Conservation (phyloP, 1,140 invertebrate genomes). For the Cyclina sinensis region DNA sequence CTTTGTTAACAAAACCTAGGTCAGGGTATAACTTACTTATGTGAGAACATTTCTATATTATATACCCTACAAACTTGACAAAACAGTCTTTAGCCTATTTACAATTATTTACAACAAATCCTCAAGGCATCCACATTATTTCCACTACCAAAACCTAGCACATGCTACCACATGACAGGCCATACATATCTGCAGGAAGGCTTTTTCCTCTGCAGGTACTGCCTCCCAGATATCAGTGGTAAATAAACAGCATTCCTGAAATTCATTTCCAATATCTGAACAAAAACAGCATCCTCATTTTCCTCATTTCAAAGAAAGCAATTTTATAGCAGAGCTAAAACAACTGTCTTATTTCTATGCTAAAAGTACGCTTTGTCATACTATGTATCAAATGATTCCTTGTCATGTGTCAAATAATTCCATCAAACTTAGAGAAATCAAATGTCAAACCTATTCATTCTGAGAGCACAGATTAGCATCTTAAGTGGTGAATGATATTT, state of each 20-base stretch:
- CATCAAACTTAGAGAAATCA: not conserved
- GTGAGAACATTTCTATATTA: no score
- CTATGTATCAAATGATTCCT: not conserved
- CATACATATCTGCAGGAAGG: slow-evolving; percentile 11
- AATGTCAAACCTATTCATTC: not conserved
- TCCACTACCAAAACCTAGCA: not conserved
- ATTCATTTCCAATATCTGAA: slow-evolving; percentile 22
- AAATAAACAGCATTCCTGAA: slow-evolving; percentile 26
- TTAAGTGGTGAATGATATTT: no score
- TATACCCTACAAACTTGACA: no score
- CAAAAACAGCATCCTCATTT: not conserved
- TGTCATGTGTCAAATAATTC: not conserved
- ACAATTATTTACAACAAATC: not conserved
- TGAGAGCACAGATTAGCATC: no score
- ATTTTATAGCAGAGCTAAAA: not conserved
- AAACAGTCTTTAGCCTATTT: no score
- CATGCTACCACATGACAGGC: not conserved
- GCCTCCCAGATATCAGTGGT: slow-evolving; percentile 9
- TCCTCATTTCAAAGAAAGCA: not conserved
- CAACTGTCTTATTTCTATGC: not conserved
- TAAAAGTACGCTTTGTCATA: no score
- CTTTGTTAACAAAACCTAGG: no score
- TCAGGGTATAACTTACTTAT: no score
- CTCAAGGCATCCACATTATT: not conserved
- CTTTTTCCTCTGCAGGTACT: not conserved